Evolutionary conservation across 2,888 invertebrate species (phyloP).

Genomic region (Physocephala rufipes): DNA sequence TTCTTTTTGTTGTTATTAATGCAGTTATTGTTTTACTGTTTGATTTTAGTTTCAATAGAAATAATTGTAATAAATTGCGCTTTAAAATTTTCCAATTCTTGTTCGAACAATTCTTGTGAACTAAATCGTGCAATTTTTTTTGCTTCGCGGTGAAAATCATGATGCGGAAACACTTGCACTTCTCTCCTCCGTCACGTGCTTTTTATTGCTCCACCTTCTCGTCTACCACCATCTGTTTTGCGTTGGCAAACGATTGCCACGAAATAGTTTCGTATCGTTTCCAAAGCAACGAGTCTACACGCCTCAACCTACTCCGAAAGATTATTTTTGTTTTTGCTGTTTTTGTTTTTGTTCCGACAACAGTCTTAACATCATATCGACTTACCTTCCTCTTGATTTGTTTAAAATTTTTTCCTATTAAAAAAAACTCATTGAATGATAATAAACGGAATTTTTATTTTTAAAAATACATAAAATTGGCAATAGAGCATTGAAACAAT

Average conservation of each 20-base stretch:
- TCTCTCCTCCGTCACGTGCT: constrained; percentile 29
- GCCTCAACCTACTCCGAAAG: no score
- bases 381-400: not conserved
- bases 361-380: not conserved
- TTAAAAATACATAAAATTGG: no score
- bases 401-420: constrained; percentile 1
- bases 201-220: not conserved
- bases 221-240: not conserved
- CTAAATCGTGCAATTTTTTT: constrained; percentile 20
- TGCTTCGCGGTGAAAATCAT: constrained; percentile 15
- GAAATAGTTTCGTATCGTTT: no score
- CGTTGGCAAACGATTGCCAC: no score
- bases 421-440: constrained; percentile 24
- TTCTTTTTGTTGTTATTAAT: no score
- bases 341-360: constrained; percentile 3
- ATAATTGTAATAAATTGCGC: constrained; percentile 27
- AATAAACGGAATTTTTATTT: not conserved
- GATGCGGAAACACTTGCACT: constrained; percentile 35
- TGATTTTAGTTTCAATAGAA: not conserved
- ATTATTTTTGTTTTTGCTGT: not conserved
- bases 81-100: not conserved
- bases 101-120: not conserved
- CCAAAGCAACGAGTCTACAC: no score
- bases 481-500: constrained; percentile 9
- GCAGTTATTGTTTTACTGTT: no score